Base-by-base conservation (phyloP, 2,888 invertebrate species). In the Tenthredo mesomela region DNA sequence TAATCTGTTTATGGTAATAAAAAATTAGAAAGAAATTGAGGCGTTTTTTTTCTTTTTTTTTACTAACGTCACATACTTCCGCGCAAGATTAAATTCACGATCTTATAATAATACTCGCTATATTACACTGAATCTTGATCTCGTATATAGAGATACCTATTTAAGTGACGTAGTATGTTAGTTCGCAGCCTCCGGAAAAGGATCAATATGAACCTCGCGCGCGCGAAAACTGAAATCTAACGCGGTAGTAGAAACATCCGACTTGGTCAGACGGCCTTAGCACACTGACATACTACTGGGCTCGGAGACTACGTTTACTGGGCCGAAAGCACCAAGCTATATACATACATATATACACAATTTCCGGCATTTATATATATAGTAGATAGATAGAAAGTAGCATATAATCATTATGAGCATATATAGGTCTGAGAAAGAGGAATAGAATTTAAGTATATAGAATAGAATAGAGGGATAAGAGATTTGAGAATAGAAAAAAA, bases 201-300 rank as follows among this genome's bases (percentile, higher is more conserved):
- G 80, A 80, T 80, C 80, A 80, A 80, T 80, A 80, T 80, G 50
- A 77, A 77, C 18, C 29, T 21, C 80, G 61, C 80, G 77, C 80
- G 77, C 58, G 40, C 33, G 80, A 80, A 37, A 54, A 29, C 40
- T 25, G 50, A 47, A 47, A 40, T 43, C 54, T 61, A 21, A 25
- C 78, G 21, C 58, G 78, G 9, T 40, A 50, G 29, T 58, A 25
- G 61, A n/a, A 61, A 58, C 65, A 75, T 29, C 21, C 84, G 65
- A 21, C 29, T 78, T 78, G 65, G 65, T 80, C 50, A 84, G 65
- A 43, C 84, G 78, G 29, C 77, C 61, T 84, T 84, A 80, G 21
- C 84, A 47, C 67, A 84, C 84, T 84, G 84, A 84, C 67, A 47
- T 67, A 80, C 61, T 80, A 37, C 80, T 40, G 9, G 9, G 29